phyloP scores from a whole-genome alignment of 2,888 invertebrate genomes.

The Acleris sparsana region DNA sequence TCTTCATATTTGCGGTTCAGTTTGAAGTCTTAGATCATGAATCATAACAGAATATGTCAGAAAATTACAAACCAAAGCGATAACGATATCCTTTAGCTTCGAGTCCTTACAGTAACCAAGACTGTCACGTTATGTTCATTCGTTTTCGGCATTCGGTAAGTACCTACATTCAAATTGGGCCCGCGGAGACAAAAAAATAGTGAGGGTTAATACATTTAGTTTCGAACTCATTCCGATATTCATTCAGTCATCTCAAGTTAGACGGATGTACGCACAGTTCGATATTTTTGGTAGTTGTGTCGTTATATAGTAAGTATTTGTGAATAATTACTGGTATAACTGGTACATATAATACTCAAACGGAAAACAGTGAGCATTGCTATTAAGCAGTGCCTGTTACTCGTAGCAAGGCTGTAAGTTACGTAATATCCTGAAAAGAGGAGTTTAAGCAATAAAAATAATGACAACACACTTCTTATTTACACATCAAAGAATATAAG shows the following conservation, averaged over 20 bases:
- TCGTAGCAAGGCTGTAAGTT: too few species aligned
- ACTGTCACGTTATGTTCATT: background rate
- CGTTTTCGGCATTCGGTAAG: background rate
- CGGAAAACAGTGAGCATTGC: too few species aligned
- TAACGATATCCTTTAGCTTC: conserved; percentile 10
- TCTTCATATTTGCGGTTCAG: background rate
- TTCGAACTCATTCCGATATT: conserved; percentile 24
- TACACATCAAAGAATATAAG: conserved; percentile 1
- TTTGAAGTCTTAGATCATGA: too few species aligned
- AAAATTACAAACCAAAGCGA: conserved; percentile 11
- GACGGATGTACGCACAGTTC: conserved; percentile 3
- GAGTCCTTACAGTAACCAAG: conserved; percentile 1
- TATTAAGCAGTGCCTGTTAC: too few species aligned
- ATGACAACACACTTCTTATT: background rate
- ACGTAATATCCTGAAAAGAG: too few species aligned
- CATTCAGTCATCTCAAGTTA: conserved; percentile 3
- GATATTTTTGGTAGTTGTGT: background rate
- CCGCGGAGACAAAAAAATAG: conserved; percentile 1
- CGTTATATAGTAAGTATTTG: too few species aligned
- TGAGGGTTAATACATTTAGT: conserved; percentile 23
- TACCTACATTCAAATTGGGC: background rate
- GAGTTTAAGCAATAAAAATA: background rate
- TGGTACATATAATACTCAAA: too few species aligned
- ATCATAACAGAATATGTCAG: background rate
- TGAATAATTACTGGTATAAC: too few species aligned